A percentile compares a stretch with the other conserved stretches of the same genome.
Conservation (phyloP, 2,888 invertebrate genomes). For the Agrochola circellaris region DNA sequence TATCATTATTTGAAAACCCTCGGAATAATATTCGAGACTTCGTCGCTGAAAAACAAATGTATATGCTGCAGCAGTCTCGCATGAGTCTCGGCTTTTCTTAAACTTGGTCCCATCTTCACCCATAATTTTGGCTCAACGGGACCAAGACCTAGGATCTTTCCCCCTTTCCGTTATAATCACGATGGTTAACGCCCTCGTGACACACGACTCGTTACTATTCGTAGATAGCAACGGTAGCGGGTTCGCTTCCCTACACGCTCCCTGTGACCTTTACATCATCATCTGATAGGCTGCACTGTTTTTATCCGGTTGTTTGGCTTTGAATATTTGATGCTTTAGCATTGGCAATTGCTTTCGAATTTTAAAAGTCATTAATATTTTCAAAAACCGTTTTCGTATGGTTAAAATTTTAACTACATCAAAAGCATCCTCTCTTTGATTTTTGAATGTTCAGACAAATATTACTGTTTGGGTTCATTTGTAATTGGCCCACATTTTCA, state of each 20-base stretch:
- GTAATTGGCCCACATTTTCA: too few species aligned
- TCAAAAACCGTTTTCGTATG: accelerated
- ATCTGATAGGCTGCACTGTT: conserved; percentile 65
- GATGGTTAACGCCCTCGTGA: conserved; percentile 68
- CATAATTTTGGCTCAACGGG: conserved; percentile 48
- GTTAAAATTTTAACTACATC: not conserved
- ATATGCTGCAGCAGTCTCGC: too few species aligned
- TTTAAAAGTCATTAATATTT: not conserved
- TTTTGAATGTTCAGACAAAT: not conserved
- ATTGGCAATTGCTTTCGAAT: not conserved
- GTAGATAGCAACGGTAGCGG: conserved; percentile 68
- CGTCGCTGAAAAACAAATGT: not conserved
- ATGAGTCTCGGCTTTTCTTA: not conserved
- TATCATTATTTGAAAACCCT: not conserved
- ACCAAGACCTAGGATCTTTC: conserved; percentile 45
- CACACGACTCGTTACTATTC: conserved; percentile 69
- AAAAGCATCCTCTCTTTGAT: too few species aligned
- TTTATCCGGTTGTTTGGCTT: conserved; percentile 42
- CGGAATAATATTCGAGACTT: not conserved
- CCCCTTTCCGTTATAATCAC: conserved; percentile 62
- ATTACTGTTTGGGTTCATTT: not conserved
- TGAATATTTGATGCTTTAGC: conserved; percentile 21
- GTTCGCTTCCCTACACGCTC: conserved; percentile 67
- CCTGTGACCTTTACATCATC: conserved; percentile 70
- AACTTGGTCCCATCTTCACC: conserved; percentile 26